These are phyloP conservation scores for Sebastes miniatus DNA, from an alignment of 2,797 vertebrate species.

Conservation along the genomic window DNA sequence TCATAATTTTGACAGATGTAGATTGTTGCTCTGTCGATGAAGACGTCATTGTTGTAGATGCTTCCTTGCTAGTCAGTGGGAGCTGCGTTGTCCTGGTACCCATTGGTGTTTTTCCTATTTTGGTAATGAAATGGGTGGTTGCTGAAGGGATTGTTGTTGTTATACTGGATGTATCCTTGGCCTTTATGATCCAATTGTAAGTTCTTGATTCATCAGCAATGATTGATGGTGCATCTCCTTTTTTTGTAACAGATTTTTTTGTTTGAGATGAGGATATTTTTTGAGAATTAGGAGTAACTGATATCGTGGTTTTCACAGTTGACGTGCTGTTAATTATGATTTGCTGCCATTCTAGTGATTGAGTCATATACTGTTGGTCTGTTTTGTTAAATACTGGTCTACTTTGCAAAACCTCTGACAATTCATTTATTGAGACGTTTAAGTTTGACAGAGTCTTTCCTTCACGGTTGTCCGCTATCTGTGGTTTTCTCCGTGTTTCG, in stretches of 20 bases:
- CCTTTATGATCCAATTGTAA: too few relatives aligned
- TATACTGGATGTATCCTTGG: not conserved
- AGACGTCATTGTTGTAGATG: not conserved
- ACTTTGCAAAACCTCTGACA: rapidly evolving
- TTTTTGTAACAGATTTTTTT: not conserved
- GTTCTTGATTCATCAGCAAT: not conserved
- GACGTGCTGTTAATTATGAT: not conserved
- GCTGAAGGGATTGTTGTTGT: too few relatives aligned
- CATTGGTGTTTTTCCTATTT: not conserved
- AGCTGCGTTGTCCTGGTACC: too few relatives aligned
- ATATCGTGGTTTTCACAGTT: not conserved
- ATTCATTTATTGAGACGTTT: not conserved
- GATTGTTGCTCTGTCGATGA: not conserved
- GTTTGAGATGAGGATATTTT: rapidly evolving
- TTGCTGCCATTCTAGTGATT: rapidly evolving
- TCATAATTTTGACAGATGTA: not conserved
- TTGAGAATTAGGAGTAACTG: not conserved
- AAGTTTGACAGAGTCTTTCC: not conserved
- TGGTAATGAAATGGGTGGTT: too few relatives aligned
- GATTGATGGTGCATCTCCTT: not conserved
- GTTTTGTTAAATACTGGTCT: not conserved
- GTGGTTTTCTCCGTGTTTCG: not conserved
- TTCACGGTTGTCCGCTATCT: rapidly evolving
- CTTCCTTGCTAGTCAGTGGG: not conserved
- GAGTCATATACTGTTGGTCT: not conserved